Conservation (phyloP, 2,113 vertebrate genomes). For the Circaetus gallicus region DNA sequence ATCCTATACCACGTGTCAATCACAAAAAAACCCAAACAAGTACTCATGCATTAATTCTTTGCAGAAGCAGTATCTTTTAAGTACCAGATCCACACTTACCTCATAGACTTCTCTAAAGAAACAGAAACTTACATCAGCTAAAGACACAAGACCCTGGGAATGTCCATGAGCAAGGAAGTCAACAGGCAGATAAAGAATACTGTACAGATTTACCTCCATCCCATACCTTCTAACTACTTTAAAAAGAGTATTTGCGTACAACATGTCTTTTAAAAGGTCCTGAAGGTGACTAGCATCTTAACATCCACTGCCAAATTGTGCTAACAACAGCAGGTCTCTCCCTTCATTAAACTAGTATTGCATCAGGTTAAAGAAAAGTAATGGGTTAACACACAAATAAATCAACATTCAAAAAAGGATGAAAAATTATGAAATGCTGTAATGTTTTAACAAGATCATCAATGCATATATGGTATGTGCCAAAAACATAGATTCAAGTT, state of each 20-base stretch:
- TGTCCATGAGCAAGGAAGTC: accelerated
- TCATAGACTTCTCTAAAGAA: neutral
- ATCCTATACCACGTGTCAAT: neutral
- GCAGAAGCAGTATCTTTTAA: neutral
- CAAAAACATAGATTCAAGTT: neutral
- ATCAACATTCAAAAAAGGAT: neutral
- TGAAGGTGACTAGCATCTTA: neutral
- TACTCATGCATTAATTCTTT: neutral
- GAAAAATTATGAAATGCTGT: neutral
- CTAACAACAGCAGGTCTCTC: neutral
- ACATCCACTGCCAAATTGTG: neutral
- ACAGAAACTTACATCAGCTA: neutral
- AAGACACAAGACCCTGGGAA: neutral
- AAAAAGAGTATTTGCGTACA: neutral
- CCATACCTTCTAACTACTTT: neutral
- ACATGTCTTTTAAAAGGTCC: neutral
- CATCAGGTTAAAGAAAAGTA: neutral
- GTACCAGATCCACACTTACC: accelerated
- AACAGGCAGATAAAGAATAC: neutral
- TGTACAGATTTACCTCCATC: neutral
- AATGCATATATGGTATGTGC: neutral
- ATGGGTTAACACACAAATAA: neutral
- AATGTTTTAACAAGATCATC: neutral
- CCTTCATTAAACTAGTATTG: neutral
- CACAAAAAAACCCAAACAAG: neutral